A percentile compares a stretch with the other conserved stretches of the same genome.
Conservation (phyloP, 2,113 vertebrate species). For the Apus apus region DNA sequence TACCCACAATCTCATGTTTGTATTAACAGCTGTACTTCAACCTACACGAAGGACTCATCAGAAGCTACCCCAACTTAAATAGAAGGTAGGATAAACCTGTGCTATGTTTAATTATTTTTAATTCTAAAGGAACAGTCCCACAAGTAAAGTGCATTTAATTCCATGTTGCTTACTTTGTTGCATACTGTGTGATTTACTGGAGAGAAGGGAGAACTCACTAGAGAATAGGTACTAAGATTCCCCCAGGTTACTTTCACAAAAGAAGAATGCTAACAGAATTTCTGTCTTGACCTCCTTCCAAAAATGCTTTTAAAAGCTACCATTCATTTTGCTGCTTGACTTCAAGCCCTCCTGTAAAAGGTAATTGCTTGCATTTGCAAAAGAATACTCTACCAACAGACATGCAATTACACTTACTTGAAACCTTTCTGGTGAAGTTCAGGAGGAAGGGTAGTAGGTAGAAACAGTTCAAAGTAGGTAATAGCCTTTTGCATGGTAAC, state of each 20-base stretch:
- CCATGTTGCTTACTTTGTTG: neutral
- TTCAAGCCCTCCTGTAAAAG: neutral
- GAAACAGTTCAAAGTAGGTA: conserved; percentile 95
- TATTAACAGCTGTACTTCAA: neutral
- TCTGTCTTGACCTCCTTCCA: neutral
- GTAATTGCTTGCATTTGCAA: neutral
- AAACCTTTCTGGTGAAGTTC: conserved; percentile 93
- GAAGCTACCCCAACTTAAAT: neutral
- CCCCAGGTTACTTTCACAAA: neutral
- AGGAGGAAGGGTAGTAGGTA: conserved; percentile 94
- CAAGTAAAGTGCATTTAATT: neutral
- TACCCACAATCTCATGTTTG: neutral
- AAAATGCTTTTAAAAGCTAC: neutral
- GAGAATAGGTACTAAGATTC: neutral
- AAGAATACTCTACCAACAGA: neutral
- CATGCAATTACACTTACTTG: conserved; percentile 79
- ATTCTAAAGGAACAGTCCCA: too few species aligned
- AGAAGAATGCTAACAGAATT: neutral
- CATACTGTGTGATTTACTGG: neutral
- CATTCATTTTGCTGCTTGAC: neutral
- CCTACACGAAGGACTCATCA: neutral
- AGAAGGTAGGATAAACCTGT: neutral
- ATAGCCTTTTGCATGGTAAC: conserved; percentile 98
- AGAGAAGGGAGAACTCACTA: neutral
- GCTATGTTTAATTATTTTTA: neutral